phyloP scores from a whole-genome alignment of 2,888 invertebrate genomes.

The Eulithis prunata region DNA sequence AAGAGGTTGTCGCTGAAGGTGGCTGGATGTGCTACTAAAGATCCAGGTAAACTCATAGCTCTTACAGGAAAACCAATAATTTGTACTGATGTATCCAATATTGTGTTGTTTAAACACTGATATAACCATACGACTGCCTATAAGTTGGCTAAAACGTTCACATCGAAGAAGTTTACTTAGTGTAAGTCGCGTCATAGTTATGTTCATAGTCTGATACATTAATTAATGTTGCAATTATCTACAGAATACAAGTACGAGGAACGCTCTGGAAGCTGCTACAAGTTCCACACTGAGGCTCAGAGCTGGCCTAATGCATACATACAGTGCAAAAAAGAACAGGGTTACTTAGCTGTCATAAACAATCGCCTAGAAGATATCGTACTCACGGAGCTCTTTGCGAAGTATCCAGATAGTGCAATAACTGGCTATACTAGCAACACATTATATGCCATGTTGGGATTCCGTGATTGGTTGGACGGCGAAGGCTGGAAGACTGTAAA shows the following conservation, averaged over 20 bases:
- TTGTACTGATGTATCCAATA: too few species aligned
- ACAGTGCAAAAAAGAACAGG: slow-evolving; percentile 9
- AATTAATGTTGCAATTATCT: background rate
- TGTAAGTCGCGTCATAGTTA: too few species aligned
- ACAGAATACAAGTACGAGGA: slow-evolving; percentile 15
- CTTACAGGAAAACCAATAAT: too few species aligned
- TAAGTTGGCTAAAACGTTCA: too few species aligned
- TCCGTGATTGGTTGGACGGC: slow-evolving; percentile 6
- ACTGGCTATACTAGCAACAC: background rate
- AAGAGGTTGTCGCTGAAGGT: slow-evolving; percentile 2
- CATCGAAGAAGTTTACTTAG: too few species aligned
- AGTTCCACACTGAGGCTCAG: slow-evolving; percentile 13
- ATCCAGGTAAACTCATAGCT: slow-evolving; percentile 1
- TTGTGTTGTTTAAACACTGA: too few species aligned
- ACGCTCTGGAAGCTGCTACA: slow-evolving; percentile 24
- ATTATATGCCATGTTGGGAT: background rate
- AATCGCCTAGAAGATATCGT: slow-evolving; percentile 6
- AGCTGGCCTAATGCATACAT: slow-evolving; percentile 9
- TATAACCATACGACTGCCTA: too few species aligned
- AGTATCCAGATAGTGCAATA: background rate
- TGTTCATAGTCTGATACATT: too few species aligned
- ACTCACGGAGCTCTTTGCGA: slow-evolving; percentile 5
- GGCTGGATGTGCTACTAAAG: slow-evolving; percentile 1
- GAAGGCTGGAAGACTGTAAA: slow-evolving; percentile 10
- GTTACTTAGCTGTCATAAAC: slow-evolving; percentile 17